Evolutionary conservation across 2,797 vertebrate genomes (phyloP).

Genomic region (Sandelia bainsii): DNA sequence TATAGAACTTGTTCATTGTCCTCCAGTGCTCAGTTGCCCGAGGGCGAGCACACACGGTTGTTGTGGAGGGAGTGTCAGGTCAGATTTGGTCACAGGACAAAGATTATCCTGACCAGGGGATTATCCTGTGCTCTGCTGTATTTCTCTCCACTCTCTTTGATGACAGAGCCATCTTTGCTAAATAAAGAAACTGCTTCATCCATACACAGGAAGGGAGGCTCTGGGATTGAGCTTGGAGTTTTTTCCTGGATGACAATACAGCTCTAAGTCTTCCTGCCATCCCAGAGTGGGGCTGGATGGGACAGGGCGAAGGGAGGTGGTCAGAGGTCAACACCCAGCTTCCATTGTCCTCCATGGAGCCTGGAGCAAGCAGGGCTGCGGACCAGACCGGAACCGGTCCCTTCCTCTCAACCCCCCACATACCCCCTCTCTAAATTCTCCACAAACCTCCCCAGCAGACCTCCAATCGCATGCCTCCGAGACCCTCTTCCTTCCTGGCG

Average conservation of each 20-base stretch:
- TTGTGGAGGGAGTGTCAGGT: slow-evolving; percentile 48
- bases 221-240: slow-evolving; percentile 41
- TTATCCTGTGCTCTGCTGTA: slow-evolving; percentile 11
- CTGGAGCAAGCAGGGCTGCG: slow-evolving; percentile 16
- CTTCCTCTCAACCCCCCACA: slow-evolving; percentile 59
- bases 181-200: slow-evolving; percentile 71
- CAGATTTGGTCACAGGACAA: slow-evolving; percentile 50
- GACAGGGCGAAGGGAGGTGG: slow-evolving; percentile 36
- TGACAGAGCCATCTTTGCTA: slow-evolving; percentile 56
- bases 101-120: slow-evolving; percentile 42
- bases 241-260: slow-evolving; percentile 79
- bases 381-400: slow-evolving; percentile 62
- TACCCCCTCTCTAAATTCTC: slow-evolving; percentile 47
- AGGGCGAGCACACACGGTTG: slow-evolving; percentile 38
- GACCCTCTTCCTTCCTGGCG: slow-evolving; percentile 74
- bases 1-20: slow-evolving; percentile 59
- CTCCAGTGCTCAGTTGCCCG: slow-evolving; percentile 18
- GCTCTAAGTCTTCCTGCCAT: slow-evolving; percentile 72
- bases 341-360: slow-evolving; percentile 75
- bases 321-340: slow-evolving; percentile 74
- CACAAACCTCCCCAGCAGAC: slow-evolving; percentile 30
- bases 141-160: slow-evolving; percentile 25
- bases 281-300: slow-evolving; percentile 47
- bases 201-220: slow-evolving; percentile 76
- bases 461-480: slow-evolving; percentile 72